phyloP scores from a whole-genome alignment of 2,113 vertebrate species.

The Propithecus coquereli region DNA sequence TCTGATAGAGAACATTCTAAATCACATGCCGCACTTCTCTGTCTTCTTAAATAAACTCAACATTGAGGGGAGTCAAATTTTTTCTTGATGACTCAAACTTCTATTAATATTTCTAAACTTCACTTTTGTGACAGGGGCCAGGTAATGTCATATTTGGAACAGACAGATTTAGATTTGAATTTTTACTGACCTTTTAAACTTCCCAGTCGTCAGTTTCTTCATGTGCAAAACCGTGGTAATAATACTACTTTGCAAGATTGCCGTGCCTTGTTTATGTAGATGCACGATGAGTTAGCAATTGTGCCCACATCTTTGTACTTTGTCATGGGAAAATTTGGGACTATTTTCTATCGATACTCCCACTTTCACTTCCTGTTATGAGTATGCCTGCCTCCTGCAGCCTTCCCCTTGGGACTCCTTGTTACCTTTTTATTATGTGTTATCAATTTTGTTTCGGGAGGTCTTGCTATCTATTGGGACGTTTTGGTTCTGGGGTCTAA shows the following conservation, averaged over 20 bases:
- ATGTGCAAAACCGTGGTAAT: not conserved
- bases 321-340: not conserved
- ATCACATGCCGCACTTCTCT: not conserved
- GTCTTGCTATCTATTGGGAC: not conserved
- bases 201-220: not conserved
- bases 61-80: not conserved
- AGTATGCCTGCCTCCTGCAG: not conserved
- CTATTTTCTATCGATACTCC: not conserved
- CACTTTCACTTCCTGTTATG: not conserved
- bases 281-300: not conserved
- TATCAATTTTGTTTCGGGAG: not conserved
- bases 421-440: not conserved
- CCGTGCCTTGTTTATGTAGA: not conserved
- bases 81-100: conserved; percentile 9
- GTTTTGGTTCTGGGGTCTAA: not conserved
- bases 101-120: not conserved
- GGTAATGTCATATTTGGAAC: not conserved
- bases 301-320: not conserved
- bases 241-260: not conserved
- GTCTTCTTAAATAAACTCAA: not conserved
- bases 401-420: not conserved
- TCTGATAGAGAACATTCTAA: not conserved
- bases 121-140: not conserved
- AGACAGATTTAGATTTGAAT: not conserved
- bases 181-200: not conserved